Conservation (phyloP, 2,888 invertebrate genomes). For the Bombyx huttoni region DNA sequence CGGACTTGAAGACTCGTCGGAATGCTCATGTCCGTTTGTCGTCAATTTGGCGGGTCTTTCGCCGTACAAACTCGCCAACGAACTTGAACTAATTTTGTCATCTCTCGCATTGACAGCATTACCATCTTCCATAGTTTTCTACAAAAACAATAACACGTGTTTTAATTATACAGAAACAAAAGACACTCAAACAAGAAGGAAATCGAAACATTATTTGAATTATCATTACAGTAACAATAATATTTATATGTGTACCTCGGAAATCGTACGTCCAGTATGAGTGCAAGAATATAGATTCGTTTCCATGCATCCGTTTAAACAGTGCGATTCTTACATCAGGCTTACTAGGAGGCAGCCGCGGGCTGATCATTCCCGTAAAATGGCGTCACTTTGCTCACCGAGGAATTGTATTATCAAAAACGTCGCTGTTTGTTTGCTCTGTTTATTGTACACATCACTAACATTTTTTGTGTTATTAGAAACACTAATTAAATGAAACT, state of each 20-base stretch:
- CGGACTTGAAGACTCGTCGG: conserved; percentile 32
- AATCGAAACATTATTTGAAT: conserved; percentile 52
- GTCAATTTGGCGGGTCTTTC: conserved; percentile 50
- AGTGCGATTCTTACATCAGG: conserved; percentile 65
- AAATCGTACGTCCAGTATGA: conserved; percentile 71
- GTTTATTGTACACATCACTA: conserved; percentile 34
- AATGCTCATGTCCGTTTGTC: conserved; percentile 52
- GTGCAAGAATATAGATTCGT: conserved; percentile 60
- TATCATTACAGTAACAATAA: conserved; percentile 39
- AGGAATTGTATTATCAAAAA: conserved; percentile 62
- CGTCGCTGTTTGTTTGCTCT: conserved; percentile 35
- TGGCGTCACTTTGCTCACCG: conserved; percentile 70
- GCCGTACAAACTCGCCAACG: conserved; percentile 43
- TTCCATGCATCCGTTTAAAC: conserved; percentile 64
- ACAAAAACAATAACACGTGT: conserved; percentile 57
- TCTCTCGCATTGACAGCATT: conserved; percentile 56
- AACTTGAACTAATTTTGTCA: conserved; percentile 45
- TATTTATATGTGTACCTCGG: conserved; percentile 47
- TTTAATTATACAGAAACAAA: conserved; percentile 59
- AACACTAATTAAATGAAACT: conserved; percentile 30
- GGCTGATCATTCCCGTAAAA: conserved; percentile 74
- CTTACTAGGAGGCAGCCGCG: conserved; percentile 66
- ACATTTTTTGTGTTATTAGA: conserved; percentile 39
- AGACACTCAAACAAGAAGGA: conserved; percentile 60
- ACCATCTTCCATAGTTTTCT: conserved; percentile 74